Evolutionary conservation across 2,113 vertebrate species (phyloP).

Genomic region (Apistogramma diplotaenia): DNA sequence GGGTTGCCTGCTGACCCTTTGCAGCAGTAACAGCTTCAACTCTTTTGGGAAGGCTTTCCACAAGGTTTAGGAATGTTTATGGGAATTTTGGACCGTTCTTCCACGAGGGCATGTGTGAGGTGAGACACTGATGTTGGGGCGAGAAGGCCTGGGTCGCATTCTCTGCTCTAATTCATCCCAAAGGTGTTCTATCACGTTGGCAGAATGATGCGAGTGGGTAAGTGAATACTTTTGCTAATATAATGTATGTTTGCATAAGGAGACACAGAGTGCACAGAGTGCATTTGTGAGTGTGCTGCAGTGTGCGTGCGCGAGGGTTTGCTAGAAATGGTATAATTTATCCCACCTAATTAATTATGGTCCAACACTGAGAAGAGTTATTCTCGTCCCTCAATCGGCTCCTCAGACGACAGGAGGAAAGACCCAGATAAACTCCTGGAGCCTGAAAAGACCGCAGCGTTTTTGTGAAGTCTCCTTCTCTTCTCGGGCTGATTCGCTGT

Average conservation of each 20-base stretch:
- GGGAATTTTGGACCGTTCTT: no score
- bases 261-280: not conserved
- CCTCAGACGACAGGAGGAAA: conserved; percentile 43
- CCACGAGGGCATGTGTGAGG: no score
- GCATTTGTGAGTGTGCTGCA: not conserved
- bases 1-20: no score
- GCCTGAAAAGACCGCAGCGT: conserved; percentile 23
- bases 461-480: conserved; percentile 61
- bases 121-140: no score
- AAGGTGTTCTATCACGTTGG: no score
- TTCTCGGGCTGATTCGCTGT: conserved; percentile 55
- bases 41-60: no score
- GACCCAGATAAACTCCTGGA: conserved; percentile 62
- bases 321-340: conserved; percentile 83
- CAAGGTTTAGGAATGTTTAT: no score
- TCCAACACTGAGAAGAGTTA: conserved; percentile 74
- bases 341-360: conserved; percentile 84
- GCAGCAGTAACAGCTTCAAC: no score
- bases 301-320: not conserved
- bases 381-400: conserved; percentile 71
- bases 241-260: not conserved
- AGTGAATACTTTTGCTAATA: no score
- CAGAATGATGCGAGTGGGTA: no score
- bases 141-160: no score
- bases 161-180: no score